These are phyloP conservation scores for Gymnarchus niloticus DNA, from an alignment of 2,113 vertebrate genomes.

Conservation along the genomic window DNA sequence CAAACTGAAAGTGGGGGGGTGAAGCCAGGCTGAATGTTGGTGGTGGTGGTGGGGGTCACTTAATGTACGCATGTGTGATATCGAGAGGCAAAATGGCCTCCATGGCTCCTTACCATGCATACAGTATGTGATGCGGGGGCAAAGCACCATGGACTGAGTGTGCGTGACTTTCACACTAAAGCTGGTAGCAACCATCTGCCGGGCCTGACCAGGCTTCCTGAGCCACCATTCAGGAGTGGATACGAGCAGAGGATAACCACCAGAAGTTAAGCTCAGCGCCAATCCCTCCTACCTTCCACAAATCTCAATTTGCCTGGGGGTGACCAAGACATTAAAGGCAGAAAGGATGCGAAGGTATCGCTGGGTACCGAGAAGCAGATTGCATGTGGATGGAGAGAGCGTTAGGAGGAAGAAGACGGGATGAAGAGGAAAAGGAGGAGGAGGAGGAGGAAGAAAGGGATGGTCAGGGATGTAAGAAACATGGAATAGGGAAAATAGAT, in stretches of 20 bases:
- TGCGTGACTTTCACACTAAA: not conserved
- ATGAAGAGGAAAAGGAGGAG: not conserved
- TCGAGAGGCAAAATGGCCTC: not conserved
- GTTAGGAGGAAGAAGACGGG: not conserved
- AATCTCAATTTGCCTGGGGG: not conserved
- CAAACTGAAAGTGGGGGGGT: not conserved
- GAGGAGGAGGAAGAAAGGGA: not conserved
- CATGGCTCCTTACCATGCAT: not conserved
- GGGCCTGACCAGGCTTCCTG: no score
- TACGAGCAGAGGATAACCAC: no score
- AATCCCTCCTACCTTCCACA: no score
- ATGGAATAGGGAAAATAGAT: not conserved
- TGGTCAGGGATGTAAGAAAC: not conserved
- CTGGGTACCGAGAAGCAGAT: conserved; percentile 7
- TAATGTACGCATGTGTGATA: not conserved
- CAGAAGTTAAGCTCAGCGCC: no score
- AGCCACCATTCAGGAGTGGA: no score
- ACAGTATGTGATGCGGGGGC: not conserved
- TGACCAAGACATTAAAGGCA: not conserved
- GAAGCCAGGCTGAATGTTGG: not conserved
- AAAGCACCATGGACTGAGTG: not conserved
- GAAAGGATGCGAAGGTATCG: not conserved
- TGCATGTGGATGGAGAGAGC: not conserved
- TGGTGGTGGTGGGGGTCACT: not conserved
- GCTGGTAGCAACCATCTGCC: not conserved